Percentiles rank a stretch among this genome's conserved stretches.
phyloP scores from a whole-genome alignment of 2,113 vertebrate genomes.

The Aegithalos caudatus region DNA sequence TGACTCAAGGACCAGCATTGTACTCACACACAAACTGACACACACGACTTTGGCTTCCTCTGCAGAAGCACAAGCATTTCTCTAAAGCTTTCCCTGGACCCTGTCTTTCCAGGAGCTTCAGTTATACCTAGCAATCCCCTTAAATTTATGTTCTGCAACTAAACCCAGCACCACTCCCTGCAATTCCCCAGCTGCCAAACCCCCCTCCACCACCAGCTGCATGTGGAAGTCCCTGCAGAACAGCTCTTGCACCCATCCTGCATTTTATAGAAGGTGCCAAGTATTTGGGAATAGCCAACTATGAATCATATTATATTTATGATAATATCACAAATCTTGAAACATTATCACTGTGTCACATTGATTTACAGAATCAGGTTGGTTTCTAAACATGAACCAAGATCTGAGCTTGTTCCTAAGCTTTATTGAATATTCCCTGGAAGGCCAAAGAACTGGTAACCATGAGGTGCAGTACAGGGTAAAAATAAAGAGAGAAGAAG shows the following conservation, averaged over 20 bases:
- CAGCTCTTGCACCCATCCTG: not conserved
- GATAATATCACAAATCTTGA: not conserved
- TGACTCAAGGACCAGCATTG: accelerated
- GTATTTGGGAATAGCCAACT: not conserved
- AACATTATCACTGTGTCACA: not conserved
- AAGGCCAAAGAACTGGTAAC: not conserved
- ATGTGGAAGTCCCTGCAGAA: not conserved
- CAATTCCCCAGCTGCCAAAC: not conserved
- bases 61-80: not conserved
- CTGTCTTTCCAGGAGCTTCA: not conserved
- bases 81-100: not conserved
- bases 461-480: not conserved
- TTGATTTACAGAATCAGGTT: not conserved
- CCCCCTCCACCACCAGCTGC: not conserved
- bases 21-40: too few species aligned
- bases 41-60: accelerated
- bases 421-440: not conserved
- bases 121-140: not conserved
- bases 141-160: not conserved
- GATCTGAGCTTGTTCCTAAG: not conserved
- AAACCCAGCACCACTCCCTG: not conserved
- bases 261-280: not conserved
- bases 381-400: not conserved
- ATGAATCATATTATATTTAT: not conserved
- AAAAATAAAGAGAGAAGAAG: conserved; percentile 4